Conservation (phyloP, 2,113 vertebrate genomes). For the Grus americana region DNA sequence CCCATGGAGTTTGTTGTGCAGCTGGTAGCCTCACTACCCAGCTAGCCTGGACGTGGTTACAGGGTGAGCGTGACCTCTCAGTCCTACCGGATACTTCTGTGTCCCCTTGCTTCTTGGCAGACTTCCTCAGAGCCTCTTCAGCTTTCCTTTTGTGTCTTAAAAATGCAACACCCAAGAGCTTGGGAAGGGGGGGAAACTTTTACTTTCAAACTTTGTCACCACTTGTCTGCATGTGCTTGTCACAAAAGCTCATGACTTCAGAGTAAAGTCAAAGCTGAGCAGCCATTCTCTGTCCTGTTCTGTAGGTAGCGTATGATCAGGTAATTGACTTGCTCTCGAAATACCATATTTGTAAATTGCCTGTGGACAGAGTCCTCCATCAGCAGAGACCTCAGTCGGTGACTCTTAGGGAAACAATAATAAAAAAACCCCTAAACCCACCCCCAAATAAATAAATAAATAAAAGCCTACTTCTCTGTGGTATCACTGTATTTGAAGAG, state of each 20-base stretch:
- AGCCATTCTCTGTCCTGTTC: not conserved
- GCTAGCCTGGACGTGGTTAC: not conserved
- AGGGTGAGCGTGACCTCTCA: not conserved
- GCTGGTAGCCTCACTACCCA: not conserved
- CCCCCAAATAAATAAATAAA: not conserved
- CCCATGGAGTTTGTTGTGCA: not conserved
- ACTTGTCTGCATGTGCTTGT: accelerated
- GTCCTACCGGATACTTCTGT: not conserved
- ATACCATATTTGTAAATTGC: not conserved
- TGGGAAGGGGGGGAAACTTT: not conserved
- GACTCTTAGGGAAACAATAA: not conserved
- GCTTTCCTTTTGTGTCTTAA: not conserved
- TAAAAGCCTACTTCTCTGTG: accelerated
- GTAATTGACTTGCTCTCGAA: not conserved
- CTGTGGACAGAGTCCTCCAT: not conserved
- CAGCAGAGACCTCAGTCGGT: not conserved
- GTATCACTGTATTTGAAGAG: not conserved
- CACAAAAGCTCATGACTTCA: not conserved
- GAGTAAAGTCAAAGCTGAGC: not conserved
- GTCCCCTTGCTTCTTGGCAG: not conserved
- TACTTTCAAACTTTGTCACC: not conserved
- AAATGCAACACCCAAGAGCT: not conserved
- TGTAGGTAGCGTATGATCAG: not conserved
- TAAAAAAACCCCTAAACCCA: not conserved
- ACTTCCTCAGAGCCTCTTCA: not conserved